Conservation (phyloP, 2,113 vertebrate species). For the Megaceryle maxima region DNA sequence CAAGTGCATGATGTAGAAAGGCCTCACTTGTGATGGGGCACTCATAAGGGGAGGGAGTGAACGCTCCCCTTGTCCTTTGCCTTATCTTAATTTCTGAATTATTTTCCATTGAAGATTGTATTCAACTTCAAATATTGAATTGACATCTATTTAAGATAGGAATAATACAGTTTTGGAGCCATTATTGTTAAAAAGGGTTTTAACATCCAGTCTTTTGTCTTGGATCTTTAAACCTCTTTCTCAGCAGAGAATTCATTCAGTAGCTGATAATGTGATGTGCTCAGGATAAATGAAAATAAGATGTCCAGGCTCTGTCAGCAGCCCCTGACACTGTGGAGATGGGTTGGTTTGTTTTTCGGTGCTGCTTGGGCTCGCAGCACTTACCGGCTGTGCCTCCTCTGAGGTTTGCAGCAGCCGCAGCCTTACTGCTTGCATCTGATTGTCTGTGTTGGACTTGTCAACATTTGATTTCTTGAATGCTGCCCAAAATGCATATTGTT, state of each 20-base stretch:
- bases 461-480: fast-evolving
- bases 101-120: not conserved
- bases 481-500: fast-evolving
- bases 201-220: not conserved
- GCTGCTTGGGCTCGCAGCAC: too few species aligned
- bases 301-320: not conserved
- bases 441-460: fast-evolving
- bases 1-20: not conserved
- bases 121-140: not conserved
- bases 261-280: not conserved
- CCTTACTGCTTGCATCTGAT: too few species aligned
- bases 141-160: not conserved
- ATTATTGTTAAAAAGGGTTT: not conserved
- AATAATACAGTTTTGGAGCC: not conserved
- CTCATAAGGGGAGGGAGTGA: not conserved
- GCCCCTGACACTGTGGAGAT: too few species aligned
- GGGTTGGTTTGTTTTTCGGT: too few species aligned
- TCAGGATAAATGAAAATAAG: not conserved
- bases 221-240: not conserved
- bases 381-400: too few species aligned
- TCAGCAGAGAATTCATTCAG: not conserved
- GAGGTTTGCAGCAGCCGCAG: too few species aligned
- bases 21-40: not conserved
- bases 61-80: not conserved
- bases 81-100: not conserved